Conservation (phyloP, 2,797 vertebrate species). For the Anisognathus igniventris region DNA sequence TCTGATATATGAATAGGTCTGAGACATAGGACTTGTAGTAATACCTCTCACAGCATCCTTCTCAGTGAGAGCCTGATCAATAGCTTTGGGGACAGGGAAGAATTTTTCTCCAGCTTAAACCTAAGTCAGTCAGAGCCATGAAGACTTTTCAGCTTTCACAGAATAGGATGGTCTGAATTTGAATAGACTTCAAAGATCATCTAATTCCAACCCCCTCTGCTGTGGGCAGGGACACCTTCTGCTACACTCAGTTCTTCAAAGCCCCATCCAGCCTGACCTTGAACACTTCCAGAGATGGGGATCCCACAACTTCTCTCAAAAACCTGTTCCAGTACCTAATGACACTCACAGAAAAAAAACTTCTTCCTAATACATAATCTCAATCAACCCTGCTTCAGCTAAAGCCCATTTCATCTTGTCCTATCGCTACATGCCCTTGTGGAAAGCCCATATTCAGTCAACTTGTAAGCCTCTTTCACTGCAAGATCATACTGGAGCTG, state of each 20-base stretch:
- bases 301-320: neutral
- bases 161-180: neutral
- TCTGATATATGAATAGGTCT: neutral
- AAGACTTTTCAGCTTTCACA: neutral
- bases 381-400: accelerated
- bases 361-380: neutral
- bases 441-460: neutral
- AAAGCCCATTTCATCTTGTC: neutral
- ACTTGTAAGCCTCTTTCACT: neutral
- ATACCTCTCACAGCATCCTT: neutral
- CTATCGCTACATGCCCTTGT: too few relatives aligned
- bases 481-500: neutral
- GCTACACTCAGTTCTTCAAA: neutral
- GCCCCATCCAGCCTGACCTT: neutral
- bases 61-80: neutral
- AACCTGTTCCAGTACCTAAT: neutral
- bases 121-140: neutral
- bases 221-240: neutral
- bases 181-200: neutral
- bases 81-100: neutral
- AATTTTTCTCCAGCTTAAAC: neutral
- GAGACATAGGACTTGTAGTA: neutral
- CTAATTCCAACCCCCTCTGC: neutral
- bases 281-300: neutral
- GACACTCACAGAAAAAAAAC: neutral